Percentiles rank a stretch among this genome's conserved stretches.
These are phyloP conservation scores for Drosophila simulans DNA, from an alignment of 1,140 invertebrate genomes.

Conservation along the genomic window DNA sequence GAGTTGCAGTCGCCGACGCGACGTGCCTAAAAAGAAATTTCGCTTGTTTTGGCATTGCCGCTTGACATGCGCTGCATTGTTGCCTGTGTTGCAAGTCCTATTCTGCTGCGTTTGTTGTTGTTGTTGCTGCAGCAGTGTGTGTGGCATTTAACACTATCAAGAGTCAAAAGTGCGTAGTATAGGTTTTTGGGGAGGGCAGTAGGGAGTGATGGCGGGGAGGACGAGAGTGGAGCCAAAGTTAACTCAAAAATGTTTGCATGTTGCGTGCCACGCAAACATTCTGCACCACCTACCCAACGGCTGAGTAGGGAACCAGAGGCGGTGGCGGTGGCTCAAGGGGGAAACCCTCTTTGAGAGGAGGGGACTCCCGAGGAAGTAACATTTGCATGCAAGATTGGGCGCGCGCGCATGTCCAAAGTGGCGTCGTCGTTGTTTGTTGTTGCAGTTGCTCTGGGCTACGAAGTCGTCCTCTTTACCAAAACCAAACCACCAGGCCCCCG, in stretches of 20 bases:
- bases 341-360: neutral
- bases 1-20: slow-evolving; percentile 48
- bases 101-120: slow-evolving; percentile 13
- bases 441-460: slow-evolving; percentile 49
- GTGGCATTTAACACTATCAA: slow-evolving; percentile 81
- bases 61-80: slow-evolving; percentile 60
- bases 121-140: slow-evolving; percentile 42
- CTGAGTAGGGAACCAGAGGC: neutral
- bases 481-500: neutral
- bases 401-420: slow-evolving; percentile 77
- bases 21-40: slow-evolving; percentile 81
- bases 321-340: neutral
- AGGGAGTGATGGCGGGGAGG: neutral
- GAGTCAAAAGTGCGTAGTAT: slow-evolving; percentile 77
- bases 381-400: slow-evolving; percentile 81
- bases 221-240: slow-evolving; percentile 56
- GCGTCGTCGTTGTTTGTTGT: slow-evolving; percentile 51
- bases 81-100: slow-evolving; percentile 11
- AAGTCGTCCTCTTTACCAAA: slow-evolving; percentile 38
- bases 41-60: slow-evolving; percentile 58
- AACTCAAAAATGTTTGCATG: slow-evolving; percentile 82
- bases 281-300: slow-evolving; percentile 42
- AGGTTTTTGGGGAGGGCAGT: neutral
- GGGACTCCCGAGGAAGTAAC: slow-evolving; percentile 24
- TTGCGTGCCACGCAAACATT: slow-evolving; percentile 80